These are phyloP conservation scores for Leucophenga montana DNA, from an alignment of 2,888 invertebrate genomes.

Conservation along the genomic window DNA sequence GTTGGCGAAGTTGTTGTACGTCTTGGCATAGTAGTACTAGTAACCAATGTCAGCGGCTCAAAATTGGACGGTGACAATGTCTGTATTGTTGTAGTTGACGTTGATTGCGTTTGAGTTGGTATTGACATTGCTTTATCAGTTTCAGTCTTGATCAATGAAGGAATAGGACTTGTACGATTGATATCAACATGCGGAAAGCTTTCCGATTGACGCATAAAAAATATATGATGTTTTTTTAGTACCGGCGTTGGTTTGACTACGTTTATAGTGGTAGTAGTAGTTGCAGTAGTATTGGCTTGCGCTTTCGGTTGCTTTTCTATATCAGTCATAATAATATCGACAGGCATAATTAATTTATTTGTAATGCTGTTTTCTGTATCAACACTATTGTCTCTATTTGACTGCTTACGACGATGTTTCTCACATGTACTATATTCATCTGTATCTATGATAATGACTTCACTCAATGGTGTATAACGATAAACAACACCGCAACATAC, in stretches of 20 bases:
- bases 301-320: neutral
- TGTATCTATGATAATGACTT: slow-evolving; percentile 67
- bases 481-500: slow-evolving; percentile 70
- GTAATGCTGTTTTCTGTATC: neutral
- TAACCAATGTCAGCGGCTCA: slow-evolving; percentile 33
- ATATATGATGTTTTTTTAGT: slow-evolving; percentile 73
- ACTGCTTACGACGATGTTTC: slow-evolving; percentile 58
- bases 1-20: slow-evolving; percentile 53
- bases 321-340: slow-evolving; percentile 30
- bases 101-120: slow-evolving; percentile 34
- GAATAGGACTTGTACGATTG: slow-evolving; percentile 65
- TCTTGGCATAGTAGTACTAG: slow-evolving; percentile 46
- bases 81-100: slow-evolving; percentile 13
- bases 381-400: neutral
- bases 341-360: slow-evolving; percentile 22
- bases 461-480: slow-evolving; percentile 54
- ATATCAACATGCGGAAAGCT: slow-evolving; percentile 66
- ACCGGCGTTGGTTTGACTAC: slow-evolving; percentile 59
- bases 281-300: too few relatives aligned
- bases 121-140: slow-evolving; percentile 34
- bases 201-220: slow-evolving; percentile 71
- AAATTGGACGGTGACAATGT: slow-evolving; percentile 24
- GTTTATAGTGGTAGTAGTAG: too few relatives aligned
- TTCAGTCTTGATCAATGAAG: slow-evolving; percentile 64
- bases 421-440: slow-evolving; percentile 66